phyloP scores from a whole-genome alignment of 2,888 invertebrate species.

The Caenorhabditis sp. region DNA sequence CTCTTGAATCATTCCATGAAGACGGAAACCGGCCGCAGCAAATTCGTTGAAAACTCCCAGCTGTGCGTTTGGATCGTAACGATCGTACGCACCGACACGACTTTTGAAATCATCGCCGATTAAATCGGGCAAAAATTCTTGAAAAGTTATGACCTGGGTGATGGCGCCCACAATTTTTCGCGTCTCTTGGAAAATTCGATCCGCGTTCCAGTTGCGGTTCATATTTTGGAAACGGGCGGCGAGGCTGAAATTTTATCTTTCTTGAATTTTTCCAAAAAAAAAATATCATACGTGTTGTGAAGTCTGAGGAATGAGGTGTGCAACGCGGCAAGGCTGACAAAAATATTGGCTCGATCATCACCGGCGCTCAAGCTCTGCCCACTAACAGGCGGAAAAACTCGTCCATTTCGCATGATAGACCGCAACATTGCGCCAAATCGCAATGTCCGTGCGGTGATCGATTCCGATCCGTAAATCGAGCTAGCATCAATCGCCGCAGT shows the following conservation, averaged over 20 bases:
- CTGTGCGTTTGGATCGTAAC: conserved; percentile 83
- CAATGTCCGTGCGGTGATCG: conserved; percentile 47
- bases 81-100: conserved; percentile 81
- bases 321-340: conserved; percentile 74
- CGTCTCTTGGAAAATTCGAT: conserved; percentile 70
- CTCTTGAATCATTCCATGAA: conserved; percentile 89
- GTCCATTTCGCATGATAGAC: conserved; percentile 44
- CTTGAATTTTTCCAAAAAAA: too few relatives aligned
- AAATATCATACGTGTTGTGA: conserved; percentile 83
- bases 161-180: conserved; percentile 72
- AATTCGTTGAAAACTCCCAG: conserved; percentile 92
- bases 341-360: conserved; percentile 64
- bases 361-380: conserved; percentile 52
- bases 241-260: too few relatives aligned
- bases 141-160: conserved; percentile 70
- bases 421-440: conserved; percentile 60
- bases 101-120: conserved; percentile 79
- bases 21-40: conserved; percentile 89
- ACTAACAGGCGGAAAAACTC: conserved; percentile 51
- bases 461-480: conserved; percentile 64
- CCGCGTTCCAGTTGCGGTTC: conserved; percentile 68
- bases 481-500: conserved; percentile 89
- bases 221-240: conserved; percentile 61
- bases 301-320: conserved; percentile 82
- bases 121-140: conserved; percentile 87